These are phyloP conservation scores for Ciona savignyi DNA, from an alignment of 23 tunicate genomes.

Conservation along the genomic window DNA sequence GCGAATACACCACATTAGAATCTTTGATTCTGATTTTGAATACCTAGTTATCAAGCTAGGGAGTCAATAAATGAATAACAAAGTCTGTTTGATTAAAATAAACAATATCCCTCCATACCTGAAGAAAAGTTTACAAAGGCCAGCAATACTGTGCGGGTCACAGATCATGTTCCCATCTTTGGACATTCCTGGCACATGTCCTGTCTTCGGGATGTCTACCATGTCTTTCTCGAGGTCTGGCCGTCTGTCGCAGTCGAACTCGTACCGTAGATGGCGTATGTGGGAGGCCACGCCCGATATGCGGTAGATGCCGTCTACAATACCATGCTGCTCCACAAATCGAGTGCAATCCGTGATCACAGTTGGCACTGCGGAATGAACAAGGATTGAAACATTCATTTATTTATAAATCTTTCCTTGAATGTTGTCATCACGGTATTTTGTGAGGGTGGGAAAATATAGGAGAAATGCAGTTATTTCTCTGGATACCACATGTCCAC, in stretches of 20 bases:
- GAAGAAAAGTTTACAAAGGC: conserved; percentile 88
- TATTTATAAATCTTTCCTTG: too few relatives aligned
- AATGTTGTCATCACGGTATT: too few relatives aligned
- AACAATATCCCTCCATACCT: conserved; percentile 33
- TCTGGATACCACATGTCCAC: too few relatives aligned
- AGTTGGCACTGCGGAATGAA: conserved; percentile 55
- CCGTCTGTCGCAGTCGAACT: conserved; percentile 77
- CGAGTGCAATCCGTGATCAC: conserved; percentile 75
- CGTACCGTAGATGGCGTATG: conserved; percentile 69
- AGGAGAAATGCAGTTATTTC: too few relatives aligned
- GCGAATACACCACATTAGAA: too few relatives aligned
- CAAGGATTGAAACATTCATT: too few relatives aligned
- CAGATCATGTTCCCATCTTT: conserved; percentile 39
- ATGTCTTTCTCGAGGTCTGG: conserved; percentile 69
- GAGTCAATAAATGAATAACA: too few relatives aligned
- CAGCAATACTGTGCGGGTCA: conserved; percentile 95
- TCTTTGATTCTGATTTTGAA: too few relatives aligned
- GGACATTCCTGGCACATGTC: conserved; percentile 58
- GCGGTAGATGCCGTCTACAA: conserved; percentile 90
- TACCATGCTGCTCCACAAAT: conserved; percentile 84
- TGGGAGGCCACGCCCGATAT: conserved; percentile 88
- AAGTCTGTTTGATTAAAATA: too few relatives aligned
- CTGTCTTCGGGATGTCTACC: conserved; percentile 22
- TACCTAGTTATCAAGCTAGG: too few relatives aligned
- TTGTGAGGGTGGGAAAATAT: too few relatives aligned